These are phyloP conservation scores for Aegotheles bennettii DNA, from an alignment of 2,113 vertebrate genomes.

Conservation along the genomic window DNA sequence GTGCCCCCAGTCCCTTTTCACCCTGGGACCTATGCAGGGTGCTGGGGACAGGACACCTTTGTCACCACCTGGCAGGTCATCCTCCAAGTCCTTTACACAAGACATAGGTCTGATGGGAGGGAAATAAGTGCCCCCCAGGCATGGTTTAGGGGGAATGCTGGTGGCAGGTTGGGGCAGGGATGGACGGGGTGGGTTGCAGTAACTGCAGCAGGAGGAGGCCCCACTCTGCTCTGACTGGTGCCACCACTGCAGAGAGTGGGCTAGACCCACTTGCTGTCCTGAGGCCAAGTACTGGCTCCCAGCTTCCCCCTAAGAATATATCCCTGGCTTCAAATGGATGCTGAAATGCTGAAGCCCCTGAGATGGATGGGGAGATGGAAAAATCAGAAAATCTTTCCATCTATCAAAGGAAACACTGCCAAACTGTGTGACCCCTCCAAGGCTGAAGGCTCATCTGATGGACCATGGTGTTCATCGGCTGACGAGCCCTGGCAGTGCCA, in stretches of 20 bases:
- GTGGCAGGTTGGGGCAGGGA: background rate
- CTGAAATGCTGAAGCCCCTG: background rate
- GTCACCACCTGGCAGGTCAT: background rate
- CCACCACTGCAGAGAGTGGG: background rate
- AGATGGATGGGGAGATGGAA: background rate
- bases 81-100: background rate
- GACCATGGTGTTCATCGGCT: background rate
- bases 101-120: background rate
- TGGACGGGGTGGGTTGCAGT: background rate
- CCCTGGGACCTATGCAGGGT: accelerated
- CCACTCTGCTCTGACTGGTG: background rate
- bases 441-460: background rate
- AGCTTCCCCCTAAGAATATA: background rate
- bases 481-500: background rate
- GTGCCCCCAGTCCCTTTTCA: accelerated
- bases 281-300: background rate
- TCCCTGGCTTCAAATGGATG: background rate
- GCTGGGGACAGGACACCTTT: background rate
- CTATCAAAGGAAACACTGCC: background rate
- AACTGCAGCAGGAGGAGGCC: background rate
- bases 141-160: background rate
- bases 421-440: background rate
- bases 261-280: accelerated
- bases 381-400: background rate
- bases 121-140: background rate